Percentiles rank a stretch among this genome's conserved stretches.
Evolutionary conservation across 2,888 invertebrate species (phyloP).

Genomic region (Dorcus hopei): DNA sequence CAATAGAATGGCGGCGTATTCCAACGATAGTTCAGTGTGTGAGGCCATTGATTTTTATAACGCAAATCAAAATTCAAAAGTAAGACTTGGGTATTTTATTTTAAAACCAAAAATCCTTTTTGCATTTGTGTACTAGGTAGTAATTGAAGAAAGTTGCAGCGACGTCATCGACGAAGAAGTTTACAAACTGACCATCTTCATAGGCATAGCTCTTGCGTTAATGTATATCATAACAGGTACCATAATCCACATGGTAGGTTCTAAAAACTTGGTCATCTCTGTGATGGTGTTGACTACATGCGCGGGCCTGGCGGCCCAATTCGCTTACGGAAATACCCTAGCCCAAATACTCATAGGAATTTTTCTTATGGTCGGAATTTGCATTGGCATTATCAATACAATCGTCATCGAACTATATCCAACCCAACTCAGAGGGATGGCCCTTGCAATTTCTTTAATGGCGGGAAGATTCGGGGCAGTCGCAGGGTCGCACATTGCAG

Average conservation of each 20-base stretch:
- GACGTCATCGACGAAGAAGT: slow-evolving; percentile 42
- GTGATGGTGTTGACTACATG: slow-evolving; percentile 35
- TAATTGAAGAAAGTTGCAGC: slow-evolving; percentile 27
- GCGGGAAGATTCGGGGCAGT: slow-evolving; percentile 53
- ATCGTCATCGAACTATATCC: slow-evolving; percentile 47
- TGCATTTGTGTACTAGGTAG: background rate
- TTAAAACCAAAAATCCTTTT: background rate
- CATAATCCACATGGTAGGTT: slow-evolving; percentile 54
- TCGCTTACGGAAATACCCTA: slow-evolving; percentile 27
- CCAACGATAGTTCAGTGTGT: slow-evolving; percentile 37
- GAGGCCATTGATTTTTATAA: slow-evolving; percentile 34
- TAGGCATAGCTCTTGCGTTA: slow-evolving; percentile 37
- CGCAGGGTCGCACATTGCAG: slow-evolving; percentile 50
- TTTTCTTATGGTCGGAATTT: slow-evolving; percentile 41
- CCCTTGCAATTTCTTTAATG: slow-evolving; percentile 54
- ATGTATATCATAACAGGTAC: slow-evolving; percentile 42
- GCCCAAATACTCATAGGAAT: slow-evolving; percentile 39
- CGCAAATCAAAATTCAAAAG: background rate
- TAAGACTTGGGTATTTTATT: background rate
- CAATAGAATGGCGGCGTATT: slow-evolving; percentile 49
- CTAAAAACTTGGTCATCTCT: slow-evolving; percentile 48
- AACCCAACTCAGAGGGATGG: slow-evolving; percentile 52
- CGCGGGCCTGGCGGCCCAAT: slow-evolving; percentile 42
- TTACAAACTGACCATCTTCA: slow-evolving; percentile 38
- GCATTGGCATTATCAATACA: slow-evolving; percentile 43